A percentile compares a stretch with the other conserved stretches of the same genome.
These are phyloP conservation scores for Melikaiella ostensackeni DNA, from an alignment of 2,888 invertebrate species.

Conservation along the genomic window DNA sequence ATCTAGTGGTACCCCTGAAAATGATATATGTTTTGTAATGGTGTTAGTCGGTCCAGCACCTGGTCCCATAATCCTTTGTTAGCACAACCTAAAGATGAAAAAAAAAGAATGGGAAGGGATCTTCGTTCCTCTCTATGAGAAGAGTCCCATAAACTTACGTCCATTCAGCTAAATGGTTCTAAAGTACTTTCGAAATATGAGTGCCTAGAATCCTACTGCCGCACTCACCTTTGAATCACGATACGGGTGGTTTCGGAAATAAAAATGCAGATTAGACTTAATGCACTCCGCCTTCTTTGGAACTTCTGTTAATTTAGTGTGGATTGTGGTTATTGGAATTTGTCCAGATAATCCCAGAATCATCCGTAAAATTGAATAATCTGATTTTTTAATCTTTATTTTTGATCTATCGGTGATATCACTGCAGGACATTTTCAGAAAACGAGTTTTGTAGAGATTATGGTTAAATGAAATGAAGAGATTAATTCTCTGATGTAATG, in stretches of 20 bases:
- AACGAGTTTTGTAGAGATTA: background rate
- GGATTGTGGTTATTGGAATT: slow-evolving; percentile 38
- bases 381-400: background rate
- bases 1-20: slow-evolving; percentile 64
- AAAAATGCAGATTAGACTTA: slow-evolving; percentile 69
- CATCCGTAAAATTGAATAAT: slow-evolving; percentile 23
- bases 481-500: background rate
- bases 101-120: slow-evolving; percentile 46
- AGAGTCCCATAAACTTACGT: slow-evolving; percentile 67
- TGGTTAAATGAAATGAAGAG: background rate
- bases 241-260: slow-evolving; percentile 57
- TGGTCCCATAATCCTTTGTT: slow-evolving; percentile 53
- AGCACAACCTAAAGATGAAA: slow-evolving; percentile 51
- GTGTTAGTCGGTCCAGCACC: slow-evolving; percentile 62
- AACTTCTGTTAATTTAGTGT: slow-evolving; percentile 61
- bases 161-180: slow-evolving; percentile 70
- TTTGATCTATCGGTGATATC: background rate
- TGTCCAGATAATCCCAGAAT: slow-evolving; percentile 1
- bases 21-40: slow-evolving; percentile 77
- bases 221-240: slow-evolving; percentile 43
- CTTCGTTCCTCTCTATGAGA: slow-evolving; percentile 22
- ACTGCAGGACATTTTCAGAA: background rate
- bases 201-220: slow-evolving; percentile 45
- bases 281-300: slow-evolving; percentile 54
- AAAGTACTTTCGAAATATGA: slow-evolving; percentile 68